Percentiles rank a stretch among this genome's conserved stretches.
phyloP scores from a whole-genome alignment of 2,113 vertebrate genomes.

The Onychostruthus taczanowskii region DNA sequence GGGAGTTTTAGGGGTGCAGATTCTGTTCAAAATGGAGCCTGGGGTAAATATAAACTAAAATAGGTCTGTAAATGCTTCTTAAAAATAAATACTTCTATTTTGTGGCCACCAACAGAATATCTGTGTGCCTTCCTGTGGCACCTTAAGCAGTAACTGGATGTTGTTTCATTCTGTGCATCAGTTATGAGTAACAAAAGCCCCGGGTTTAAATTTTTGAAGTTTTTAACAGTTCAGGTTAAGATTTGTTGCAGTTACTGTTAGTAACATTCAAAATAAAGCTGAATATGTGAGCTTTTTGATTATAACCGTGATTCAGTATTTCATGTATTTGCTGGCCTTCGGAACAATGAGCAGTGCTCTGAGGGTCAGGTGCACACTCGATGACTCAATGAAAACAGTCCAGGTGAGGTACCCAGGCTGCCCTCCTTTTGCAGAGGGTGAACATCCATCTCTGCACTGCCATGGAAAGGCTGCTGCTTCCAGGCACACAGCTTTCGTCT shows the following conservation, averaged over 20 bases:
- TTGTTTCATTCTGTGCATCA: neutral
- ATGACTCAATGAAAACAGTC: neutral
- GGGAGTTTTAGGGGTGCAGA: neutral
- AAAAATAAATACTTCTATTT: neutral
- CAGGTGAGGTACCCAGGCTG: neutral
- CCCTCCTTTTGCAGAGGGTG: neutral
- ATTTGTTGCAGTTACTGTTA: slow-evolving; percentile 70
- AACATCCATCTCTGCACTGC: neutral
- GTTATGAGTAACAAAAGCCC: neutral
- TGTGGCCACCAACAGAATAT: neutral
- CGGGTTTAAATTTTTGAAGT: slow-evolving; percentile 41
- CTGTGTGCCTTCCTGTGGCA: neutral
- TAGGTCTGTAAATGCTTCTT: neutral
- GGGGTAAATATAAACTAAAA: neutral
- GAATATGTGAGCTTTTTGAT: neutral
- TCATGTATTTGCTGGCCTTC: neutral
- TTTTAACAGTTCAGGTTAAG: slow-evolving; percentile 53
- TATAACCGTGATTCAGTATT: neutral
- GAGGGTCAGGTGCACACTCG: neutral
- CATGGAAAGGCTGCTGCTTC: neutral
- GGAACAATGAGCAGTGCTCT: neutral
- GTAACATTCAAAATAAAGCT: slow-evolving; percentile 21
- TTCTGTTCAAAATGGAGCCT: neutral
- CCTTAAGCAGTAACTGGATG: neutral
- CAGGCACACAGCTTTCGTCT: neutral